A percentile compares a stretch with the other conserved stretches of the same genome.
These are phyloP conservation scores for Protula sp. DNA, from an alignment of 2,888 invertebrate species.

Conservation along the genomic window DNA sequence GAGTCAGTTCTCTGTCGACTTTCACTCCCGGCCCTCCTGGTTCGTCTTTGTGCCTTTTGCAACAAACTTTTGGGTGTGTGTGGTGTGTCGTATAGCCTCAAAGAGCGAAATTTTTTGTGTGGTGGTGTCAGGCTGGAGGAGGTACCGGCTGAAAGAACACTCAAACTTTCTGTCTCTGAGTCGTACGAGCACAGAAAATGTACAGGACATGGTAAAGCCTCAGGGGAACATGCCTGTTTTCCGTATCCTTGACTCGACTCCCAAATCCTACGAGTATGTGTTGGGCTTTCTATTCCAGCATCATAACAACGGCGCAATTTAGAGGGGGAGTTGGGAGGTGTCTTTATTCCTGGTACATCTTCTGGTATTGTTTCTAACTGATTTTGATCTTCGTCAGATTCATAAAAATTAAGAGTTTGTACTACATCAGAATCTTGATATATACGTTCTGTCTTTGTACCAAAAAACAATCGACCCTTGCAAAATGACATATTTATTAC, in stretches of 20 bases:
- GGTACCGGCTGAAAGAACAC: background rate
- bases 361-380: background rate
- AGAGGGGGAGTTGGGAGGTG: background rate
- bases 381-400: conserved; percentile 26
- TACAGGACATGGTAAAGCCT: too few species aligned
- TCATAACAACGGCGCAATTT: background rate
- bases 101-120: conserved; percentile 48
- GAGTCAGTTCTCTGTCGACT: conserved; percentile 4
- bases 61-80: conserved; percentile 78
- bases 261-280: too few species aligned
- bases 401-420: conserved; percentile 24
- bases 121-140: conserved; percentile 55
- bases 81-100: conserved; percentile 76
- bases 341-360: background rate
- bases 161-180: conserved; percentile 6
- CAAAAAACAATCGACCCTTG: conserved; percentile 23
- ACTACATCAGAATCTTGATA: conserved; percentile 29
- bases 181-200: too few species aligned
- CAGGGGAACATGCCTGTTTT: too few species aligned
- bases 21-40: conserved; percentile 1
- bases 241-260: too few species aligned
- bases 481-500: conserved; percentile 11
- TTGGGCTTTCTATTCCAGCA: conserved; percentile 7
- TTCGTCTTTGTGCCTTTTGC: conserved; percentile 57
- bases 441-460: conserved; percentile 31